Evolutionary conservation across 2,113 vertebrate species (phyloP).

Genomic region (Tachysurus vachellii): DNA sequence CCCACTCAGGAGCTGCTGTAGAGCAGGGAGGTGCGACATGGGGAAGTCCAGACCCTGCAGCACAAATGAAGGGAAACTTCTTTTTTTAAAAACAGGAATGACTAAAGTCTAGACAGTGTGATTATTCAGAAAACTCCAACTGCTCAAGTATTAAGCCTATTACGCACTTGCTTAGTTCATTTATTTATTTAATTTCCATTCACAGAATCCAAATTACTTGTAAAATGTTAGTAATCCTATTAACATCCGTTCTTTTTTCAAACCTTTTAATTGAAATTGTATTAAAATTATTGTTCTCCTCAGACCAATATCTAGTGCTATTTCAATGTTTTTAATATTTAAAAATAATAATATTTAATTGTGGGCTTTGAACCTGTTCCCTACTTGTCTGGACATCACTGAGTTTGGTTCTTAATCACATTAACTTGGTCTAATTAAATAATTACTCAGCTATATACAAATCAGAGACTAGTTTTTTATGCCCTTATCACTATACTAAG

Average conservation of each 20-base stretch:
- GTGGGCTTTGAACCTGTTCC: neutral
- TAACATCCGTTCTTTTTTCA: neutral
- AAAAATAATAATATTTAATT: too few species aligned
- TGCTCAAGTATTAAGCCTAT: neutral
- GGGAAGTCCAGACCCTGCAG: constrained; percentile 83
- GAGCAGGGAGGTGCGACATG: constrained; percentile 75
- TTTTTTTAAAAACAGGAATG: neutral
- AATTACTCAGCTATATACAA: neutral
- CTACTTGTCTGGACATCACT: neutral
- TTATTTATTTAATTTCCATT: neutral
- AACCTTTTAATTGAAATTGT: neutral
- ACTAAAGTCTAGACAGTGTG: neutral
- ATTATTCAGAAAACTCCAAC: neutral
- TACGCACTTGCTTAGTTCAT: neutral
- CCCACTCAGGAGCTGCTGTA: constrained; percentile 79
- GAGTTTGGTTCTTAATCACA: neutral
- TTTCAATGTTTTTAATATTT: neutral
- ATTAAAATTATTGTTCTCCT: neutral
- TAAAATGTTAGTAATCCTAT: neutral
- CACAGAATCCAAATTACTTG: neutral
- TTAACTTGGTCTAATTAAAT: neutral
- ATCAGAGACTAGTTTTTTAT: neutral
- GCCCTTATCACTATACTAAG: neutral
- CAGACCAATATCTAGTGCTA: neutral
- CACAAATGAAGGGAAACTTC: neutral